Evolutionary conservation across 2,113 vertebrate species (phyloP), one percentile per base, ranked within the genome.

Genomic region (Galemys pyrenaicus): DNA sequence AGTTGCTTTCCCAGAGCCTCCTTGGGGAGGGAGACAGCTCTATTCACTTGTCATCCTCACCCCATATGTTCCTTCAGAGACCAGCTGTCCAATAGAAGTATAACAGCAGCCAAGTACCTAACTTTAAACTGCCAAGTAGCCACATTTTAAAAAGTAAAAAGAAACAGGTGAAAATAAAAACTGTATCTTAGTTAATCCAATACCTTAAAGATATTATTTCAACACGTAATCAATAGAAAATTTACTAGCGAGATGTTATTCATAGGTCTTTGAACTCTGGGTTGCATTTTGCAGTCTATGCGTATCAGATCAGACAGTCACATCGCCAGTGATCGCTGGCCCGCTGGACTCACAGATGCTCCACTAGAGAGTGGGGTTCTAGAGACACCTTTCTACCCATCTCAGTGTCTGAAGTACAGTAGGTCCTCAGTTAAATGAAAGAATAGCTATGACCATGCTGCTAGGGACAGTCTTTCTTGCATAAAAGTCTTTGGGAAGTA

Each of bases 321-420:
- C 16, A 8, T 35, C n/a, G 75, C 15, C 4, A 11, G 46, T 1
- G 51, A 20, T 20, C 44, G 2, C 7, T 3, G 37, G 35, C 28
- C 35, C 74, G 8, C 0, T 32, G 5, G 58, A 49, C 12, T 5
- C 2, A 32, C 12, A 24, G 54, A 44, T 6, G 19, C 41, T 1
- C 0, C 0, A 5, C 16, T 8, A 39, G 56, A 44, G 7, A 12
- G 8, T 2, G 5, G 0, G 3, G 2, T 7, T 64, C 35, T 30
- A 5, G 62, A 35, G 49, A 4, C 5, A 4, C 28, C 6, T 2
- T 17, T 1, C 35, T n/a, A 1, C 41, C 37, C 35, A 7, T 20
- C 28, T 44, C n/a, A 39, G 39, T 3, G 9, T 10, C 17, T 39
- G 51, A 11, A 22, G 2, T 20, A 4, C 0, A 32, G 24, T 0